Conservation (phyloP, 64 coral and sea anemone species). For the Cladopsammia gracilis region DNA sequence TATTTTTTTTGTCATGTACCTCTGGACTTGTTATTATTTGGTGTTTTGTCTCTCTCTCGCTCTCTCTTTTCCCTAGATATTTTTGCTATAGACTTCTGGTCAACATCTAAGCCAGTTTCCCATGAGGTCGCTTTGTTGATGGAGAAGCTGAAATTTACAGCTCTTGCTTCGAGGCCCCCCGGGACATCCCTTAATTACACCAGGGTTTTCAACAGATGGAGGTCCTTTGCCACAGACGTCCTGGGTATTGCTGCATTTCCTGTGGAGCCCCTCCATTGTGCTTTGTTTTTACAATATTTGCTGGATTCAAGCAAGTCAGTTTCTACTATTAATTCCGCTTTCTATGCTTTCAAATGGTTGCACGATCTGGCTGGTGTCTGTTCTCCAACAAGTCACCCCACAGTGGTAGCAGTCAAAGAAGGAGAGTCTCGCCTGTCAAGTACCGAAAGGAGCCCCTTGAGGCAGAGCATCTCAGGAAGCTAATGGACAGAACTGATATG, state of each 20-base stretch:
- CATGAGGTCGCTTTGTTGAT: conserved; percentile 1
- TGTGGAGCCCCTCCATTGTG: conserved; percentile 7
- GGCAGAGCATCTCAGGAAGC: conserved; percentile 9
- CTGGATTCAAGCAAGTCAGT: conserved; percentile 28
- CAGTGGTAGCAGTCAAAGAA: conserved; percentile 16
- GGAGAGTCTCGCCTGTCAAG: not conserved
- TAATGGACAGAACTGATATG: conserved; percentile 26
- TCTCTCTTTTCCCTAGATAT: not conserved
- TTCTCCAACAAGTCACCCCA: conserved; percentile 17
- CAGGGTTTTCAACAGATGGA: conserved; percentile 25
- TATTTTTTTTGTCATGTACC: too few relatives aligned
- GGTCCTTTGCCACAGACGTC: too few relatives aligned
- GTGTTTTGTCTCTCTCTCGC: too few relatives aligned
- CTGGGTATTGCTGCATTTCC: not conserved
- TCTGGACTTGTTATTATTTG: not conserved
- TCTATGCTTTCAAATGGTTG: conserved; percentile 39
- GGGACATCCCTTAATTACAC: not conserved
- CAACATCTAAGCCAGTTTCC: not conserved
- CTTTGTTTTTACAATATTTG: conserved; percentile 11
- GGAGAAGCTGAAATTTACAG: conserved; percentile 3
- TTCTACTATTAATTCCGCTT: conserved; percentile 19
- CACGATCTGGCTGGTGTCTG: conserved; percentile 7
- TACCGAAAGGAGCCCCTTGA: conserved; percentile 42
- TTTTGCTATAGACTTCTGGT: conserved; percentile 24
- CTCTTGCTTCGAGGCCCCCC: not conserved